phyloP scores from a whole-genome alignment of 2,888 invertebrate genomes.

The Leptinotarsa haldemani region DNA sequence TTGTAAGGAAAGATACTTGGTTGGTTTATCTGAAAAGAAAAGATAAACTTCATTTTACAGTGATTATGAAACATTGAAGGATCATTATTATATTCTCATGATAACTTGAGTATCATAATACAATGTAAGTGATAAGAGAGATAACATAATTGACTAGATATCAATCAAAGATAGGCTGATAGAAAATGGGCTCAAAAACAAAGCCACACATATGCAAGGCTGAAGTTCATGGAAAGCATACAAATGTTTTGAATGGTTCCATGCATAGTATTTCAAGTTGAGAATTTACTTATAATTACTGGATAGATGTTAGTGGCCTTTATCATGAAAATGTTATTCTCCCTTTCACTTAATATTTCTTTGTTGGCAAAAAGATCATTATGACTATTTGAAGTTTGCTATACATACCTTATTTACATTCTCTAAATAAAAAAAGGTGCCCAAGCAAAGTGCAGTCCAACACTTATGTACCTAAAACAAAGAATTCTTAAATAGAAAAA shows the following conservation, averaged over 20 bases:
- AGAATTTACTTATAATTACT: neutral
- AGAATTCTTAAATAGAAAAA: neutral
- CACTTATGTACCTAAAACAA: neutral
- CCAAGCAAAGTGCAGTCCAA: neutral
- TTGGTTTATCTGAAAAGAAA: slow-evolving; percentile 27
- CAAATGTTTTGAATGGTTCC: neutral
- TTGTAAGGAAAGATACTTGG: slow-evolving; percentile 13
- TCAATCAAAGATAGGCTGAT: slow-evolving; percentile 21
- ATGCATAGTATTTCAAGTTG: neutral
- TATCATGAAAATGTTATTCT: neutral
- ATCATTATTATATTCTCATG: slow-evolving; percentile 7
- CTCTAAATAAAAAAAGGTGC: neutral
- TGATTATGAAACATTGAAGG: neutral
- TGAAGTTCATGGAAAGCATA: neutral
- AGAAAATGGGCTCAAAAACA: neutral
- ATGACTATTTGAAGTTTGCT: neutral
- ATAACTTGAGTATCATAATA: slow-evolving; percentile 12
- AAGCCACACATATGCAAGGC: neutral
- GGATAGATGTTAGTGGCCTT: neutral
- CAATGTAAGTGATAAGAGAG: slow-evolving; percentile 13
- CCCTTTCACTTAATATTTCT: neutral
- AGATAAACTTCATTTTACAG: slow-evolving; percentile 15
- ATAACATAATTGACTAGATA: slow-evolving; percentile 22
- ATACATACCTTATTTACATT: slow-evolving; percentile 12
- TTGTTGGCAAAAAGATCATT: neutral